These are phyloP conservation scores for Lithophane leautieri DNA, from an alignment of 2,888 invertebrate species.

Conservation along the genomic window DNA sequence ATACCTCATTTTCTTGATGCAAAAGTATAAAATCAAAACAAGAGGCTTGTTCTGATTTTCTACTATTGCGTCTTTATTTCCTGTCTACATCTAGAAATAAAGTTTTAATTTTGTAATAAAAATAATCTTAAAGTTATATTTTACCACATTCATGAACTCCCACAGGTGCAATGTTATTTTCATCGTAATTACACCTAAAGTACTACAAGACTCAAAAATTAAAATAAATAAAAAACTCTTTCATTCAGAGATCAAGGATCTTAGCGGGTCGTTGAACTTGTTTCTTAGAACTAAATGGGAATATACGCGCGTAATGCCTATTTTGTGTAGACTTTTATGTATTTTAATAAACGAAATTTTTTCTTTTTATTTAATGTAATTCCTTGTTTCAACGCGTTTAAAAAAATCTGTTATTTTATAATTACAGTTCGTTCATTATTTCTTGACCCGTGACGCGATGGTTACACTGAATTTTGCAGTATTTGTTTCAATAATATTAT, in stretches of 20 bases:
- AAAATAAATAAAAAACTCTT: conserved; percentile 39
- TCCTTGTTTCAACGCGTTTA: conserved; percentile 4
- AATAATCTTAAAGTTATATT: neutral
- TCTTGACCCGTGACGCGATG: too few species aligned
- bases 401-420: conserved; percentile 2
- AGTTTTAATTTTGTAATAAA: neutral
- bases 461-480: too few species aligned
- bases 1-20: too few species aligned
- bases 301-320: conserved; percentile 45
- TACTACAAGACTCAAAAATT: conserved; percentile 27
- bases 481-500: too few species aligned
- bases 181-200: conserved; percentile 13
- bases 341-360: conserved; percentile 11
- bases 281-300: conserved; percentile 60
- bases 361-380: neutral
- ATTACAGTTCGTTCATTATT: neutral
- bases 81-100: too few species aligned
- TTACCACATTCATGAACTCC: neutral
- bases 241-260: conserved; percentile 64
- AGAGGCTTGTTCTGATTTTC: too few species aligned
- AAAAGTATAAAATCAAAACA: too few species aligned
- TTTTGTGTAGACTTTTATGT: conserved; percentile 47
- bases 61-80: too few species aligned
- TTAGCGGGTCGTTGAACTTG: conserved; percentile 59
- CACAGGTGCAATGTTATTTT: conserved; percentile 11